Conservation (phyloP, 2,113 vertebrate species). For the Azemiops feae region DNA sequence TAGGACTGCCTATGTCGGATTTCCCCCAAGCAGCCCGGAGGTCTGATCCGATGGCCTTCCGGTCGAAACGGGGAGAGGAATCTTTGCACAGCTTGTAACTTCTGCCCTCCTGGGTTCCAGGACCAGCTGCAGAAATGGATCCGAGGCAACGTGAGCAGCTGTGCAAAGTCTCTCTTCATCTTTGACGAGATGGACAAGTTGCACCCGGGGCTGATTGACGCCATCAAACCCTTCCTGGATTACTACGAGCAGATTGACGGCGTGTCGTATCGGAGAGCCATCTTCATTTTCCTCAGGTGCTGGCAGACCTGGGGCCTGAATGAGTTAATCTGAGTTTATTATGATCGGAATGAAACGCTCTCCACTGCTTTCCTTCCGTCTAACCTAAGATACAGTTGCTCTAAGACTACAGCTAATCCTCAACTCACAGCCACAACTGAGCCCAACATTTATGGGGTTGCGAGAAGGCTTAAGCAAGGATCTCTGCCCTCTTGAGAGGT, state of each 20-base stretch:
- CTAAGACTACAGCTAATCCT: neutral
- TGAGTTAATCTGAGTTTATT: neutral
- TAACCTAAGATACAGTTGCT: neutral
- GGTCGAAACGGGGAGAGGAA: neutral
- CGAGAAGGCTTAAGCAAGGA: neutral
- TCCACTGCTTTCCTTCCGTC: neutral
- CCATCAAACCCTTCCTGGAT: constrained; percentile 91
- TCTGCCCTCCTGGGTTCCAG: constrained; percentile 59
- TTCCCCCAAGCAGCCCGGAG: neutral
- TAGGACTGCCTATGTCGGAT: neutral
- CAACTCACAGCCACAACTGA: neutral
- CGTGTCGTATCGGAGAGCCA: constrained; percentile 85
- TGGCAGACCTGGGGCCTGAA: neutral
- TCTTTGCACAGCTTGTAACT: neutral
- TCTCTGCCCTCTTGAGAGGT: neutral
- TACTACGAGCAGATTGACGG: constrained; percentile 85
- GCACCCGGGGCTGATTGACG: constrained; percentile 87
- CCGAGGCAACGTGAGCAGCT: constrained; percentile 83
- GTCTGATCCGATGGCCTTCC: neutral
- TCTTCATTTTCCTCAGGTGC: constrained; percentile 97
- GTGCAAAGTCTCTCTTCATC: constrained; percentile 86
- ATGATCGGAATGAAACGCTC: neutral
- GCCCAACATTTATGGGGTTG: neutral
- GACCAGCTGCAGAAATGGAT: constrained; percentile 88
- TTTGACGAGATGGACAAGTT: constrained; percentile 98